These are phyloP conservation scores for Geotrupes spiniger DNA, from an alignment of 2,888 invertebrate genomes.

Conservation along the genomic window DNA sequence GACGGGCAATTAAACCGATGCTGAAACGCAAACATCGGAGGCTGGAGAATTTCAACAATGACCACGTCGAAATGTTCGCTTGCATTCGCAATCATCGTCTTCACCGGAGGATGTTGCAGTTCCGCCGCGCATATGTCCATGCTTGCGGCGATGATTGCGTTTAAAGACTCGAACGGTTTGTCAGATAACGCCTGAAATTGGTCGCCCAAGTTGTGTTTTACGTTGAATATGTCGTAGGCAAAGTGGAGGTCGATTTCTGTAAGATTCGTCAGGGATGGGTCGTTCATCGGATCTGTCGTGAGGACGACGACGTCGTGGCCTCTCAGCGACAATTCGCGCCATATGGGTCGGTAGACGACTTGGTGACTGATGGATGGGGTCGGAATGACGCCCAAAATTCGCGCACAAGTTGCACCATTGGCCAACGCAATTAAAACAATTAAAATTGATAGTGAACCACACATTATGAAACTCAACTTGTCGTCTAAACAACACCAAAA, in stretches of 20 bases:
- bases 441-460: too few species aligned
- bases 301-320: constrained; percentile 1
- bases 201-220: neutral
- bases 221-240: neutral
- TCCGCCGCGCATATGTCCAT: constrained; percentile 10
- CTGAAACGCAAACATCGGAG: constrained; percentile 53
- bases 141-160: neutral
- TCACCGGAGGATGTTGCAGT: constrained; percentile 32
- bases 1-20: constrained; percentile 56
- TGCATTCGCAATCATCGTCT: constrained; percentile 36
- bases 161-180: neutral
- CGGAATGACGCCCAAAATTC: constrained; percentile 49
- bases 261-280: neutral
- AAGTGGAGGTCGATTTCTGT: constrained; percentile 29
- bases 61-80: constrained; percentile 57
- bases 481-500: too few species aligned
- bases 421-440: too few species aligned
- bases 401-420: too few species aligned
- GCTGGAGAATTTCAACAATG: constrained; percentile 56
- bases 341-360: neutral
- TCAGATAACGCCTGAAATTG: too few species aligned
- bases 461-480: too few species aligned
- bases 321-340: neutral
- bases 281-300: constrained; percentile 4
- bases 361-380: constrained; percentile 12